Evolutionary conservation across 2,888 invertebrate genomes (phyloP), one percentile per base, ranked within the genome.

Genomic region (Seira musarum): DNA sequence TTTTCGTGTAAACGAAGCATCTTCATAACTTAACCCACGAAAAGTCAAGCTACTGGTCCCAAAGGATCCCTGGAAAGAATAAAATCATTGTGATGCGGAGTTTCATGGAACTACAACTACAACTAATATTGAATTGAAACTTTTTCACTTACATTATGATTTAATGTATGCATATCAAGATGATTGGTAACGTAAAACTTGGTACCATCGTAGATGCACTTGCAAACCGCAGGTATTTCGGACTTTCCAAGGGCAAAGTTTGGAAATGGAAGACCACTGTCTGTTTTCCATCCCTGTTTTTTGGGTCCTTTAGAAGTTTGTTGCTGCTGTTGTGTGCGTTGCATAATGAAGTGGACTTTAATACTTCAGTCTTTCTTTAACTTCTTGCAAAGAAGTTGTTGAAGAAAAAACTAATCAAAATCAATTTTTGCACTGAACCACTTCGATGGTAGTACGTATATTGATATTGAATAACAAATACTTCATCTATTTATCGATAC

Each of bases 71-170:
- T 84, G 49, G 2, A 67, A 30, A 73, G 75, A 61, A 57, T 67
- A 66, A n/a, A n/a, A n/a, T n/a, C n/a, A n/a, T n/a, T n/a, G n/a
- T n/a, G n/a, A n/a, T n/a, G n/a, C n/a, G n/a, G n/a, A n/a, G n/a
- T n/a, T n/a, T n/a, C n/a, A n/a, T n/a, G n/a, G n/a, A n/a, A n/a
- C n/a, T n/a, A n/a, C n/a, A 61, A 81, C 53, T 30, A 61, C 22
- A 60, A 63, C 21, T 13, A 19, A 17, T 24, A 19, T 49, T 13
- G 24, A 49, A n/a, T n/a, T 30, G 30, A 30, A 30, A 30, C 30
- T 2, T n/a, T n/a, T n/a, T 8, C 3, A 68, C 79, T 79, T 85
- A 86, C 86, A 84, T 86, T 85, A 17, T 82, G 72, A 75, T 85
- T 80, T 5, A 86, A 40, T 17, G 81, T 85, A 19, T 75, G 79